Evolutionary conservation across 2,888 invertebrate species (phyloP), one percentile per base, ranked within the genome.

Genomic region (Pyrochroa serraticornis): DNA sequence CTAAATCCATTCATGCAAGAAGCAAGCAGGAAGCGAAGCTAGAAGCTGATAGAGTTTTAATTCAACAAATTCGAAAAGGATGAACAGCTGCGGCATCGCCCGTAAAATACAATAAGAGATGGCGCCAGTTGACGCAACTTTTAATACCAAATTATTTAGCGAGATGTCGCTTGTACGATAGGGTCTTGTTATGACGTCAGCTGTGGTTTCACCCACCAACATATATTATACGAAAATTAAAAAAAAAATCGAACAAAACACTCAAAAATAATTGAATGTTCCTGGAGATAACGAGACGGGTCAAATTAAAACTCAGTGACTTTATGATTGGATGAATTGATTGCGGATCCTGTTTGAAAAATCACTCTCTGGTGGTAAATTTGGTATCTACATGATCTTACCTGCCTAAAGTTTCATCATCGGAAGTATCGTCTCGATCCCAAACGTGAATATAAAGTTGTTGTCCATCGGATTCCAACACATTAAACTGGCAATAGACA

Each of bases 381-480:
- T 38, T n/a, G 45, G 34, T 7, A 12, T 14, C 8, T 22, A 37
- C n/a, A 36, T 43, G 9, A 14, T 62, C 87, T 83, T 85, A 92
- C 92, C 91, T 92, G 82, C 95, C 95, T 70, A 95, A 85, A 72
- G 86, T 86, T 81, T 95, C 95, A 82, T 96, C 94, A 68, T 86
- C 85, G 78, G 89, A 87, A 72, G 88, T 86, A 70, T 93, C 92
- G 79, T 96, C 96, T 79, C 89, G 88, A 85, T 96, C 95, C 84
- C 88, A 88, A 67, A 95, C 82, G 76, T 89, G 88, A 68, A 95
- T 80, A 72, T 87, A 86, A 79, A 91, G 82, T 77, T 83, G 83
- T 81, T 91, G 91, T 68, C 90, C 90, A 80, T 86, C 79, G 79
- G 87, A 78, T 77, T 85, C 84, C 82, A 85, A 82, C 75, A 86